Conservation (phyloP, 2,888 invertebrate species). For the Cylindroiulus punctatus region DNA sequence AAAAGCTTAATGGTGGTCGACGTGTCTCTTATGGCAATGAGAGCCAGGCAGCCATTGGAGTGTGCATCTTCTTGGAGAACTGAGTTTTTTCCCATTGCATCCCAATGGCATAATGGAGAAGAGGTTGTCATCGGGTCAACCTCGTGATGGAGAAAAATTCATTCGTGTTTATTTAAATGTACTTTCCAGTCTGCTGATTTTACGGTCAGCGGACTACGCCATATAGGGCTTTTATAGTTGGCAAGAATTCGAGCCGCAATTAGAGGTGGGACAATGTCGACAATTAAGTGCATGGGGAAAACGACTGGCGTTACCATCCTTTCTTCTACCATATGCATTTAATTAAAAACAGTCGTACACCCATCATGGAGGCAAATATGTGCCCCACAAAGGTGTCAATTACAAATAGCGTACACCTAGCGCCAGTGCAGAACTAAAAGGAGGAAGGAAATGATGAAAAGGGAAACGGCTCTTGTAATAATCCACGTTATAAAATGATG, state of each 20-base stretch:
- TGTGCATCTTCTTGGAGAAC: constrained; percentile 2
- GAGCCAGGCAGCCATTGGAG: constrained; percentile 2
- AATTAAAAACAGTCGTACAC: neutral
- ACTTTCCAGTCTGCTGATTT: constrained; percentile 36
- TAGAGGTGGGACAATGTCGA: constrained; percentile 28
- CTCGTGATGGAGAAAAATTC: constrained; percentile 31
- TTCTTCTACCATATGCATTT: neutral
- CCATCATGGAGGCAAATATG: neutral
- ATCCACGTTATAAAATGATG: too few species aligned
- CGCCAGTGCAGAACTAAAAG: neutral
- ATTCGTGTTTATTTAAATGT: constrained; percentile 17
- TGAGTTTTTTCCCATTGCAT: neutral
- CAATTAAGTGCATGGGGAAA: constrained; percentile 3
- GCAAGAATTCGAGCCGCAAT: constrained; percentile 3
- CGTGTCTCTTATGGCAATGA: neutral
- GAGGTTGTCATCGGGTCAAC: constrained; percentile 38
- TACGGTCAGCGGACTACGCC: constrained; percentile 28
- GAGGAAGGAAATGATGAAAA: neutral
- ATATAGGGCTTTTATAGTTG: constrained; percentile 17
- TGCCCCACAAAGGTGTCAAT: constrained; percentile 38
- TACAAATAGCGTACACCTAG: neutral
- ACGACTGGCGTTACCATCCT: neutral
- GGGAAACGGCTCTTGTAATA: neutral
- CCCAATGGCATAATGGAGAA: neutral
- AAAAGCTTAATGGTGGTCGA: neutral